Conservation (phyloP, 2,888 invertebrate species). For the Leucoma salicis region DNA sequence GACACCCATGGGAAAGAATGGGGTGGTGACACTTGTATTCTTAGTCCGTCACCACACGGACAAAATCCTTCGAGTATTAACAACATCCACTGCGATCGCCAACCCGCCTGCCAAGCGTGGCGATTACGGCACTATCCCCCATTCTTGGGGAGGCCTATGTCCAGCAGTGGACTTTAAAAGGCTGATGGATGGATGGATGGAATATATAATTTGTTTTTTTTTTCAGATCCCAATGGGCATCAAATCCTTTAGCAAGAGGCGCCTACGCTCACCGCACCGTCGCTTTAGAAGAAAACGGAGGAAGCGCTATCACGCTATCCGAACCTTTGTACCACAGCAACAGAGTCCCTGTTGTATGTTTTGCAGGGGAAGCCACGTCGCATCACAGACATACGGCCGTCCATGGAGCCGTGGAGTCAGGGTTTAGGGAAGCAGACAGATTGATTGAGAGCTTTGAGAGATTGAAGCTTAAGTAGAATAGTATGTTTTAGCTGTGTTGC, state of each 20-base stretch:
- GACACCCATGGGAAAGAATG: too few species aligned
- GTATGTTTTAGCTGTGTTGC: too few species aligned
- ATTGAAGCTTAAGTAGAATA: constrained; percentile 12
- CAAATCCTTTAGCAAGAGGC: constrained; percentile 83
- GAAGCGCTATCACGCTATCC: constrained; percentile 78
- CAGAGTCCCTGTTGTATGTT: constrained; percentile 78
- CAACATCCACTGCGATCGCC: too few species aligned
- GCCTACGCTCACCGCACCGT: constrained; percentile 85
- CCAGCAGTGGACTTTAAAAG: too few species aligned
- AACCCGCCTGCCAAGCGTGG: too few species aligned
- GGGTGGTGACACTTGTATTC: too few species aligned
- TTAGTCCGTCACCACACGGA: too few species aligned
- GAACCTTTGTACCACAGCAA: constrained; percentile 70
- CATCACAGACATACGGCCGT: constrained; percentile 85
- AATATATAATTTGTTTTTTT: not conserved
- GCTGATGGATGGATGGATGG: too few species aligned
- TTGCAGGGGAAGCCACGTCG: constrained; percentile 87
- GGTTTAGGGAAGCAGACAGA: constrained; percentile 87
- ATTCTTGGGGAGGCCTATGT: too few species aligned
- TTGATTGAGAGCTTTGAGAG: constrained; percentile 59
- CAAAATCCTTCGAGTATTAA: too few species aligned
- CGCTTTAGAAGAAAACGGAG: constrained; percentile 77
- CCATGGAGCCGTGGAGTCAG: constrained; percentile 89
- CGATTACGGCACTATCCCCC: too few species aligned
- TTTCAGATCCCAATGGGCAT: constrained; percentile 84